Base-by-base conservation (phyloP, 2,113 vertebrate genomes). In the Mastomys natalensis region DNA sequence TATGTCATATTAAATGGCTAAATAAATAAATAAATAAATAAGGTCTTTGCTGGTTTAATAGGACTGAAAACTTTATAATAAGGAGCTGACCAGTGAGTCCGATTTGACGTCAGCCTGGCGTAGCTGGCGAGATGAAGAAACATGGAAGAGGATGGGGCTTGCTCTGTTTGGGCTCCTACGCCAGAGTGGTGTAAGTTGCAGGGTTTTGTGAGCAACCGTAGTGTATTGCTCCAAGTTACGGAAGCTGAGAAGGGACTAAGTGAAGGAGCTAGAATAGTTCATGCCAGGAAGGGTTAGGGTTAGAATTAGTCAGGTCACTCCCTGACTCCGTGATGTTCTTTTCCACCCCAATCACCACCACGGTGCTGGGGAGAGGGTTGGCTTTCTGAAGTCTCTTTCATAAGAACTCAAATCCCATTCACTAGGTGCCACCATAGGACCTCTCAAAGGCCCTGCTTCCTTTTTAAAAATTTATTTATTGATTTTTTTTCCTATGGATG, bases 181-280 rank as follows among this genome's bases (percentile, higher is more conserved):
- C 22, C 40, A 72, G n/a, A 40, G 3, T 5, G 22, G 51, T 2
- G 0, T 15, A 37, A 40, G 29, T 0, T 2, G 15, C 29, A n/a
- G 37, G 9, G 0, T 9, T 21, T 22, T 58, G 13, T 45, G 51
- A 55, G 29, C 26, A 24, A 3, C 13, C 21, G 21, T 7, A 6
- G 43, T 1, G 4, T 1, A 48, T 24, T 45, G 7, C 48, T 22
- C 45, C 21, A 10, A 21, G 34, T 22, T 51, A 55, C 10, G 8
- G 64, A 51, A 72, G 34, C 64, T 34, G 7, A 62, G 53, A 80
- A n/a, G 64, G 58, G 76, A 15, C 24, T 5, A 81, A 19, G n/a
- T 62, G 55, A 60, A 58, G 24, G 29, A 29, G 66, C 6, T 1
- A 9, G 45, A 22, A 45, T 2, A 12, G 48, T 34, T 15, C 29